phyloP scores from a whole-genome alignment of 2,113 vertebrate species.

The Datnioides undecimradiatus region DNA sequence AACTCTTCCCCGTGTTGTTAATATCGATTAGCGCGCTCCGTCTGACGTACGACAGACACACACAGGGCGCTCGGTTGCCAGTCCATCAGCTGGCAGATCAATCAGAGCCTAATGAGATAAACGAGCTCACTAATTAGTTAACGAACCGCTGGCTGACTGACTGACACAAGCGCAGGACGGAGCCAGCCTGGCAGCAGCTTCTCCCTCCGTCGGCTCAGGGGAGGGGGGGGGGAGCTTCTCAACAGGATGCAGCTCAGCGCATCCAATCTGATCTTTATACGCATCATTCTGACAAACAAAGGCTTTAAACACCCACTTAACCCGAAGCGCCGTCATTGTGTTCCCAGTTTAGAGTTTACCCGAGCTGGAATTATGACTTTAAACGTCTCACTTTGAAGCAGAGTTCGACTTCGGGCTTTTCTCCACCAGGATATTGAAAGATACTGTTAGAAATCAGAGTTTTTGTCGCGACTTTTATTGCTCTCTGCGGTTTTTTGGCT shows the following conservation, averaged over 20 bases:
- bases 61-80: constrained; percentile 49
- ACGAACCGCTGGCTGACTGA: constrained; percentile 66
- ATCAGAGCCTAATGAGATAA: constrained; percentile 78
- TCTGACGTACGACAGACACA: constrained; percentile 61
- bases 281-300: background rate
- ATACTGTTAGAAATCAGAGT: background rate
- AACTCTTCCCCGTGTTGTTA: constrained; percentile 71
- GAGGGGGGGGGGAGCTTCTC: background rate
- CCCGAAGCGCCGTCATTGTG: background rate
- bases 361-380: background rate
- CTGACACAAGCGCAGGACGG: constrained; percentile 41
- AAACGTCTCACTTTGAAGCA: background rate
- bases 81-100: constrained; percentile 75
- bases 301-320: background rate
- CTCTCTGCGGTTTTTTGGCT: too few species aligned
- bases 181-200: constrained; percentile 49
- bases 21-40: constrained; percentile 63
- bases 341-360: background rate
- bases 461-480: too few species aligned
- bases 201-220: constrained; percentile 28
- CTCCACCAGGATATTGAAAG: background rate
- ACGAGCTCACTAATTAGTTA: constrained; percentile 75
- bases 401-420: background rate
- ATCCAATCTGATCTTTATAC: background rate
- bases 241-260: background rate